Conservation (phyloP, 2,797 vertebrate genomes). For the Cynopterus sphinx region DNA sequence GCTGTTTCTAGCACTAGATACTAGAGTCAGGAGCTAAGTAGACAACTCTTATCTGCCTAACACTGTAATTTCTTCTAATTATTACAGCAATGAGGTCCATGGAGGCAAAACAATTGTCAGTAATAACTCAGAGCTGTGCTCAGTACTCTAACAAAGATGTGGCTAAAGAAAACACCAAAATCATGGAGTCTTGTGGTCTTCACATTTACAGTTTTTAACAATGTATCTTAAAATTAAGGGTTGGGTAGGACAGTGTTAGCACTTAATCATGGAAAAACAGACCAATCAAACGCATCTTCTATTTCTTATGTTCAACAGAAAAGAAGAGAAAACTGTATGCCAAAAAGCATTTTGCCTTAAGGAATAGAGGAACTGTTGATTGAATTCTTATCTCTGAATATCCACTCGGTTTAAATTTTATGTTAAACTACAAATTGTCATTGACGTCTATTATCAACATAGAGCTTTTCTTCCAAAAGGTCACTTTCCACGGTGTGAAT, state of each 20-base stretch:
- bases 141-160: constrained; percentile 55
- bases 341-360: not conserved
- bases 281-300: not conserved
- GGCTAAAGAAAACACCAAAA: constrained; percentile 64
- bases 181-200: constrained; percentile 37
- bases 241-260: not conserved
- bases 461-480: not conserved
- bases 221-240: constrained; percentile 5
- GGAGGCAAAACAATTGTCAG: constrained; percentile 64
- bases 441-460: constrained; percentile 7
- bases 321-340: not conserved
- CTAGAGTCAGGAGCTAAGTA: not conserved
- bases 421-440: constrained; percentile 54
- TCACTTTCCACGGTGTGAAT: constrained; percentile 16
- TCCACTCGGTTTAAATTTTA: constrained; percentile 49
- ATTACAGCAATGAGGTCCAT: constrained; percentile 66
- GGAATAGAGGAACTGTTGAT: constrained; percentile 6
- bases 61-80: constrained; percentile 75
- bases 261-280: not conserved
- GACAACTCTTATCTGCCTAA: constrained; percentile 60
- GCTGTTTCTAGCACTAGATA: not conserved
- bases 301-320: not conserved
- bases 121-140: constrained; percentile 62
- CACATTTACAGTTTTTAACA: constrained; percentile 57
- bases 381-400: constrained; percentile 45